A percentile compares a stretch with the other conserved stretches of the same genome.
phyloP scores from a whole-genome alignment of 2,888 invertebrate genomes.

The Clepsis dumicolana region DNA sequence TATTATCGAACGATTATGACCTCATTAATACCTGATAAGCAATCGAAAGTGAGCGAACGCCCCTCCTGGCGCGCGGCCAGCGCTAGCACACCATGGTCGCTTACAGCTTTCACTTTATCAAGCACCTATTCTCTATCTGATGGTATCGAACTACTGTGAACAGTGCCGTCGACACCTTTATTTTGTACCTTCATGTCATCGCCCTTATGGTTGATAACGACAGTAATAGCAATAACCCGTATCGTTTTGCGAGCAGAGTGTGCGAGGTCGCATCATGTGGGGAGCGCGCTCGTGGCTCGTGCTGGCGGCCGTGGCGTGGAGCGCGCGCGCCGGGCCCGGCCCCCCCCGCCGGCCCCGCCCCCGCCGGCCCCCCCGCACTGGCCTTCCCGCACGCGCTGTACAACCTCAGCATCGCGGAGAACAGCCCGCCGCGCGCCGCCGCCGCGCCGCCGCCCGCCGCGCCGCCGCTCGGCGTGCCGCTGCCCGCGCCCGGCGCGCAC shows the following conservation, averaged over 20 bases:
- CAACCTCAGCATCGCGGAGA: constrained; percentile 97
- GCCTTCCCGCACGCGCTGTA: constrained; percentile 91
- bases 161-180: not conserved
- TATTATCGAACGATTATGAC: constrained; percentile 20
- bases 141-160: not conserved
- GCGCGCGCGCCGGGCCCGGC: constrained; percentile 67
- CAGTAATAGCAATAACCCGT: not conserved
- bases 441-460: constrained; percentile 90
- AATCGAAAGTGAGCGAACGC: not conserved
- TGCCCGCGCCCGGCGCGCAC: constrained; percentile 70
- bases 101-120: not conserved
- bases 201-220: not conserved
- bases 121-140: not conserved
- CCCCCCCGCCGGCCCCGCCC: constrained; percentile 50
- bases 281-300: constrained; percentile 64
- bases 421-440: constrained; percentile 96
- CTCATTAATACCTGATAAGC: constrained; percentile 15
- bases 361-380: constrained; percentile 62
- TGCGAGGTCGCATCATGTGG: constrained; percentile 46
- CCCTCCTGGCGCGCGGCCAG: not conserved
- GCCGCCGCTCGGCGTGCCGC: constrained; percentile 92
- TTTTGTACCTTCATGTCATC: not conserved
- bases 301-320: constrained; percentile 67
- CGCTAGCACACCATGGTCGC: not conserved
- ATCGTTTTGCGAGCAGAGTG: constrained; percentile 43